phyloP scores from a whole-genome alignment of 1,140 invertebrate species.

The Drosophila takahashii region DNA sequence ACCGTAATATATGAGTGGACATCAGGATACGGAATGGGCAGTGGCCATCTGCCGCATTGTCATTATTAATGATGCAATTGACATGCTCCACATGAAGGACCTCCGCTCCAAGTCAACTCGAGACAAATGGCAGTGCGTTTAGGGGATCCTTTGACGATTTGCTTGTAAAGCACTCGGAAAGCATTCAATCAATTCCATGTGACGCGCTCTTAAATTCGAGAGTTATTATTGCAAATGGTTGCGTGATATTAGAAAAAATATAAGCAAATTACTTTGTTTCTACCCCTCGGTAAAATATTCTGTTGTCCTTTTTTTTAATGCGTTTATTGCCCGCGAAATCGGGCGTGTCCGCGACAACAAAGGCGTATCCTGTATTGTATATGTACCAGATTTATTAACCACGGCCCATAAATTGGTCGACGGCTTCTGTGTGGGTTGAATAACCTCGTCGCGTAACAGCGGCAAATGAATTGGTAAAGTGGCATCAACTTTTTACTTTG shows the following conservation, averaged over 20 bases:
- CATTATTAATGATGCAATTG: slow-evolving; percentile 21
- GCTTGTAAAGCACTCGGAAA: neutral
- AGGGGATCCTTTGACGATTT: neutral
- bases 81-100: neutral
- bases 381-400: slow-evolving; percentile 1
- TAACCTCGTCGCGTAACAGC: slow-evolving; percentile 2
- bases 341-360: slow-evolving; percentile 26
- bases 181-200: neutral
- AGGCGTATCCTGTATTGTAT: slow-evolving; percentile 3
- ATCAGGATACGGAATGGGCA: neutral
- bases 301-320: slow-evolving; percentile 5
- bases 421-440: slow-evolving; percentile 28
- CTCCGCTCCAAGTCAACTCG: neutral
- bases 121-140: neutral
- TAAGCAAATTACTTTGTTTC: too few species aligned
- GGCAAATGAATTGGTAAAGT: slow-evolving; percentile 28
- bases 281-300: neutral
- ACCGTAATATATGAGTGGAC: slow-evolving; percentile 31
- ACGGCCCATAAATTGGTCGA: slow-evolving; percentile 4
- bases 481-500: slow-evolving; percentile 19
- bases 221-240: neutral
- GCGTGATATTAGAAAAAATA: too few species aligned
- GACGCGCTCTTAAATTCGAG: neutral
- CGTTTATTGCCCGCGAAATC: slow-evolving; percentile 35
- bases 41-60: slow-evolving; percentile 6